A percentile compares a stretch with the other conserved stretches of the same genome.
phyloP scores from a whole-genome alignment of 2,113 vertebrate genomes.

The Elephantulus edwardii region DNA sequence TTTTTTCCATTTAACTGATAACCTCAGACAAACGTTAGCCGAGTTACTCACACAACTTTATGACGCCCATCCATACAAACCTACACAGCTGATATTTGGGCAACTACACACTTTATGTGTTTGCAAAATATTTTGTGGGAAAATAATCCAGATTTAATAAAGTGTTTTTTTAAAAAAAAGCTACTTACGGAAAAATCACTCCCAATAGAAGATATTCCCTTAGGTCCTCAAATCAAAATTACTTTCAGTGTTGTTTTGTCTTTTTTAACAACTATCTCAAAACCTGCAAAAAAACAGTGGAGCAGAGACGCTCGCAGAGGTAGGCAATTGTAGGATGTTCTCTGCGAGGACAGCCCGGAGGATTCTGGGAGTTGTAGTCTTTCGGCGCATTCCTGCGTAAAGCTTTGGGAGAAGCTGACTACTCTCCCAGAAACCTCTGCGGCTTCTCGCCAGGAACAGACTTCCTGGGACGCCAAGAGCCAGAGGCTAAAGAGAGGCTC shows the following conservation, averaged over 20 bases:
- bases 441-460: neutral
- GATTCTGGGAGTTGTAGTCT: slow-evolving; percentile 79
- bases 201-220: neutral
- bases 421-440: slow-evolving; percentile 69
- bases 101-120: neutral
- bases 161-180: neutral
- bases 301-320: fast-evolving
- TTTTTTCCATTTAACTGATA: neutral
- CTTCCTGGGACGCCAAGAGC: slow-evolving; percentile 59
- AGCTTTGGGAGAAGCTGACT: neutral
- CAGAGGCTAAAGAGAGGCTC: neutral
- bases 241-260: neutral
- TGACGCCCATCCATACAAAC: neutral
- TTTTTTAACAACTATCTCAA: neutral
- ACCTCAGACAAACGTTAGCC: neutral
- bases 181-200: neutral
- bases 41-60: neutral
- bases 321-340: neutral
- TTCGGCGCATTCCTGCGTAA: fast-evolving
- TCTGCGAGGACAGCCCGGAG: neutral
- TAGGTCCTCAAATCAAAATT: neutral
- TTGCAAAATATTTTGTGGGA: neutral
- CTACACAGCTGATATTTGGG: neutral
- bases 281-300: too few species aligned
- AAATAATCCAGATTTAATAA: neutral